Conservation (phyloP, 2,888 invertebrate genomes). For the Hermaeophaga mercurialis region DNA sequence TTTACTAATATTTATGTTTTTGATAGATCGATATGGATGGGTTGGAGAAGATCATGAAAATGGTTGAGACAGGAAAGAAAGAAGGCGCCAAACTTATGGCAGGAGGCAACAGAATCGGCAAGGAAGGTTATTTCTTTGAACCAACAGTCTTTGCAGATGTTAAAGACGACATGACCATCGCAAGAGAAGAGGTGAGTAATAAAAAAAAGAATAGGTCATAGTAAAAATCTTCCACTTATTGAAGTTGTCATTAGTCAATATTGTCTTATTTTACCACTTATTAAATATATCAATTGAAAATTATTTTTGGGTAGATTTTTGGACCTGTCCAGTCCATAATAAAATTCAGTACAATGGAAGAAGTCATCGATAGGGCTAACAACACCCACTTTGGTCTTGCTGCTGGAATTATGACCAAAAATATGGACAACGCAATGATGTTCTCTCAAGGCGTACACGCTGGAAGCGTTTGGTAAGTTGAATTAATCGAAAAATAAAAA, state of each 20-base stretch:
- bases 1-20: too few relatives aligned
- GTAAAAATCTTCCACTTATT: too few relatives aligned
- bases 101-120: slow-evolving; percentile 74
- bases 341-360: slow-evolving; percentile 78
- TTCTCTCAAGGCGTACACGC: background rate
- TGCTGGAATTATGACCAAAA: slow-evolving; percentile 80
- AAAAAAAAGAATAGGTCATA: too few relatives aligned
- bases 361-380: slow-evolving; percentile 83
- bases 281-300: too few relatives aligned
- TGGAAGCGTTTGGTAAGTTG: background rate
- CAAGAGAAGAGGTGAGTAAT: slow-evolving; percentile 69
- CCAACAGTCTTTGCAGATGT: slow-evolving; percentile 81
- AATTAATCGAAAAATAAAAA: too few relatives aligned
- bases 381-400: slow-evolving; percentile 80
- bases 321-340: slow-evolving; percentile 88
- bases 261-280: too few relatives aligned
- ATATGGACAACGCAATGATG: slow-evolving; percentile 61
- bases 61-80: slow-evolving; percentile 76
- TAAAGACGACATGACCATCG: slow-evolving; percentile 75
- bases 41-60: slow-evolving; percentile 74
- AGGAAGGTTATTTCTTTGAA: slow-evolving; percentile 74
- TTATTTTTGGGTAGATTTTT: slow-evolving; percentile 69
- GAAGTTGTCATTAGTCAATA: too few relatives aligned
- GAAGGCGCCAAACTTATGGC: slow-evolving; percentile 78
- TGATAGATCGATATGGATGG: slow-evolving; percentile 76